Evolutionary conservation across 2,113 vertebrate genomes (phyloP).

Genomic region (Ranitomeya imitator): DNA sequence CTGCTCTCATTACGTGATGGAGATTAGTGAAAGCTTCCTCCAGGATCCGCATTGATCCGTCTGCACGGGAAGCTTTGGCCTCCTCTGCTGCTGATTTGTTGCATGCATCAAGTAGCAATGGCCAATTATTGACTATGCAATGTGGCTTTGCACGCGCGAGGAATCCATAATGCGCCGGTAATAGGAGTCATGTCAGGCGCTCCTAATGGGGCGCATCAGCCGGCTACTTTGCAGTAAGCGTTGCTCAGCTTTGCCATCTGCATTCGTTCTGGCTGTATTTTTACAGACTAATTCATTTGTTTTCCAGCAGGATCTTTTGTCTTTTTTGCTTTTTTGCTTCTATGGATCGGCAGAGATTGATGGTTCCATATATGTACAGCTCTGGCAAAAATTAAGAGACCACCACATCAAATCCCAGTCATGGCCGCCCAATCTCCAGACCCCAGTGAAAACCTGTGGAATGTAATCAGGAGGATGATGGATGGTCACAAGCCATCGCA

Average conservation of each 20-base stretch:
- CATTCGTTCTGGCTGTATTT: conserved; percentile 14
- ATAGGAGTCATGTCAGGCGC: conserved; percentile 57
- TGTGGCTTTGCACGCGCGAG: conserved; percentile 60
- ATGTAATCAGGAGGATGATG: no score
- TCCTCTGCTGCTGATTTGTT: conserved; percentile 59
- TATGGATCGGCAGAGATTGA: neutral
- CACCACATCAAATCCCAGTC: no score
- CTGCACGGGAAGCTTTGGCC: conserved; percentile 54
- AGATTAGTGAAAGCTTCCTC: conserved; percentile 47
- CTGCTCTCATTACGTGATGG: conserved; percentile 57
- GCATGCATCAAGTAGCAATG: conserved; percentile 63
- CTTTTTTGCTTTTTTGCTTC: neutral
- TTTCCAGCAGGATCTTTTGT: neutral
- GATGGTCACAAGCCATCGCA: no score
- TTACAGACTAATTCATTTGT: conserved; percentile 9
- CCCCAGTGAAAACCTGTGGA: no score
- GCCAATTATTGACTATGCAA: conserved; percentile 62
- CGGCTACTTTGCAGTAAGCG: conserved; percentile 63
- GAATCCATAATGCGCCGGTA: conserved; percentile 59
- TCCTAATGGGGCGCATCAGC: conserved; percentile 59
- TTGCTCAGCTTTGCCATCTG: conserved; percentile 64
- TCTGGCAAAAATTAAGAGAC: no score
- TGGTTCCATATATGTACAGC: neutral
- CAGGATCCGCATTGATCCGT: conserved; percentile 60
- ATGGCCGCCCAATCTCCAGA: no score